Evolutionary conservation across 2,797 vertebrate species (phyloP), one percentile per base, ranked within the genome.

Genomic region (Ataeniobius toweri): DNA sequence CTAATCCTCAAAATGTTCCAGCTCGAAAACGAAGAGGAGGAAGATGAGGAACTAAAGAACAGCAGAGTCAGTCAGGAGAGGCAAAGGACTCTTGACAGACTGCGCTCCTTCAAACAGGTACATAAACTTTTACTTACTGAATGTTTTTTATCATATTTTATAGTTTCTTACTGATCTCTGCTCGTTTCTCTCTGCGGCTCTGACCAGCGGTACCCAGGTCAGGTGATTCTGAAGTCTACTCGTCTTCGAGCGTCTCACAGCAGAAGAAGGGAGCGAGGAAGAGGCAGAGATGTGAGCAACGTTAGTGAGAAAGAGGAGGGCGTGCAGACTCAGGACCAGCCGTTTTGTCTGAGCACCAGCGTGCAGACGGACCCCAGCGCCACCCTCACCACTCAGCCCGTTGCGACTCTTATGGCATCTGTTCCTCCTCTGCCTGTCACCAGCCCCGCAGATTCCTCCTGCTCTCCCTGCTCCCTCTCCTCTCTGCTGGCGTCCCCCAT

Each of bases 61-160:
- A 95, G 93, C 78, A 96, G 97, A 95, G 97, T 99, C 75, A 97
- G 96, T 93, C 97, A 98, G 86, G 98, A 99, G 82, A 95, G 98
- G 71, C 98, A 99, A 90, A 97, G 93, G 89, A 99, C 98, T 13
- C 90, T 99, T 88, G 98, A 99, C 86, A 96, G 98, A 89, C 96
- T 99, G 78, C 97, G 98, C 78, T 97, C 95, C 41, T 99, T 99
- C 92, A 99, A 98, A 90, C 98, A 99, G 96, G 98, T 98, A 84
- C 28, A 63, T 56, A 14, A 0, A 24, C 2, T 44, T 6, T 18
- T 56, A 1, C 80, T 22, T 26, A 44, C 12, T 70, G 13, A 73
- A 39, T 41, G 10, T 20, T 50, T 71, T n/a, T 51, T 1, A 65
- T n/a, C 28, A 14, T 46, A 0, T 50, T 24, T 48, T 1, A 10